Percentiles rank a stretch among this genome's conserved stretches.
Conservation (phyloP, 2,113 vertebrate species). For the Ceratotherium simum region DNA sequence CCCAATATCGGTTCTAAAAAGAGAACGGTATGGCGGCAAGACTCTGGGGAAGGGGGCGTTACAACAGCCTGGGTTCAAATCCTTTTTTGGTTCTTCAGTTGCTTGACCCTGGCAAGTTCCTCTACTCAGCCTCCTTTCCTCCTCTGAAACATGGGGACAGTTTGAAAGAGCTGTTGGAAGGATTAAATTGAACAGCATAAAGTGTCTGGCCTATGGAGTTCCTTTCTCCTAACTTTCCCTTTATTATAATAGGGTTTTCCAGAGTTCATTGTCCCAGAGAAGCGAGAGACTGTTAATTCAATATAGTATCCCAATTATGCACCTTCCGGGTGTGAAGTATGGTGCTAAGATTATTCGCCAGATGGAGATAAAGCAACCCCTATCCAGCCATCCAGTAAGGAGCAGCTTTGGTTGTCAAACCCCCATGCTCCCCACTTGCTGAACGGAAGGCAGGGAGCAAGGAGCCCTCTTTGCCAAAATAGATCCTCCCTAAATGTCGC, state of each 20-base stretch:
- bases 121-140: neutral
- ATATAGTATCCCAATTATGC: neutral
- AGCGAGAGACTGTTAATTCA: neutral
- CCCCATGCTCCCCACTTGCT: neutral
- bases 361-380: neutral
- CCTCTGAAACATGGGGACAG: neutral
- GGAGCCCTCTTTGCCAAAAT: neutral
- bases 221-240: neutral
- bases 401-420: neutral
- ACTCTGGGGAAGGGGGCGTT: neutral
- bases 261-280: neutral
- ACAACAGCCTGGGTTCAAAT: neutral
- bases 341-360: neutral
- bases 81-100: neutral
- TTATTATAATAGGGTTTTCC: neutral
- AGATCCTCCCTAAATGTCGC: neutral
- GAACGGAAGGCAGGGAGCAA: neutral
- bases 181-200: neutral
- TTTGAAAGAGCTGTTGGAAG: neutral
- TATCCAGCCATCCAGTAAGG: neutral
- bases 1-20: neutral
- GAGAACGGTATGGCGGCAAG: neutral
- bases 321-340: neutral
- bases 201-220: neutral
- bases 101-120: neutral